Conservation (phyloP, 2,113 vertebrate genomes). For the Plecotus auritus region DNA sequence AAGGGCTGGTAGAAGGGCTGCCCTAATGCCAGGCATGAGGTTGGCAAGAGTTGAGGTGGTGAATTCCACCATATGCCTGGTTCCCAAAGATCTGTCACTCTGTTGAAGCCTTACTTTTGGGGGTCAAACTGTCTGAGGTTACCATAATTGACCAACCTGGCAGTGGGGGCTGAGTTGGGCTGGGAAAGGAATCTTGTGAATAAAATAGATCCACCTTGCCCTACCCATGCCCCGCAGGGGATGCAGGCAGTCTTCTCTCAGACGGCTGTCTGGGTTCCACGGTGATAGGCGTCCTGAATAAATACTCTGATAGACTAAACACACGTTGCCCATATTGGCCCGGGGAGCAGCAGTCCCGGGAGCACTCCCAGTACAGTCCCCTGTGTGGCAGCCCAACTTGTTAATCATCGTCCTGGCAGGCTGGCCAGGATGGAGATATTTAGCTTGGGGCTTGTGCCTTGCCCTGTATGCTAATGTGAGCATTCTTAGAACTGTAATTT, state of each 20-base stretch:
- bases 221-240: neutral
- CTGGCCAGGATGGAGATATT: slow-evolving; percentile 58
- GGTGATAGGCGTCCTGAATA: slow-evolving; percentile 62
- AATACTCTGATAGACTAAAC: slow-evolving; percentile 75
- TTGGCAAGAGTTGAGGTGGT: neutral
- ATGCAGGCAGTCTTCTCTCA: slow-evolving; percentile 24
- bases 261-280: slow-evolving; percentile 62
- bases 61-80: neutral
- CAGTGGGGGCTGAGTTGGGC: neutral
- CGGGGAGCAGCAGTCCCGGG: slow-evolving; percentile 48
- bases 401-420: slow-evolving; percentile 78
- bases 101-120: neutral
- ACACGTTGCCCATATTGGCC: slow-evolving; percentile 24
- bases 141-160: neutral
- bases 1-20: neutral
- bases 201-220: slow-evolving; percentile 44
- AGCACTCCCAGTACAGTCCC: slow-evolving; percentile 61
- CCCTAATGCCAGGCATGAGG: neutral
- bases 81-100: neutral
- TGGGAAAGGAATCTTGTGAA: slow-evolving; percentile 46
- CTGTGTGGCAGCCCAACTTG: slow-evolving; percentile 66
- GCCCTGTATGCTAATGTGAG: slow-evolving; percentile 71
- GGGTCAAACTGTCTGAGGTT: neutral
- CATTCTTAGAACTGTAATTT: slow-evolving; percentile 83
- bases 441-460: slow-evolving; percentile 69